Evolutionary conservation across 2,888 invertebrate species (phyloP), one percentile per base, ranked within the genome.

Genomic region (Colostygia pectinataria): DNA sequence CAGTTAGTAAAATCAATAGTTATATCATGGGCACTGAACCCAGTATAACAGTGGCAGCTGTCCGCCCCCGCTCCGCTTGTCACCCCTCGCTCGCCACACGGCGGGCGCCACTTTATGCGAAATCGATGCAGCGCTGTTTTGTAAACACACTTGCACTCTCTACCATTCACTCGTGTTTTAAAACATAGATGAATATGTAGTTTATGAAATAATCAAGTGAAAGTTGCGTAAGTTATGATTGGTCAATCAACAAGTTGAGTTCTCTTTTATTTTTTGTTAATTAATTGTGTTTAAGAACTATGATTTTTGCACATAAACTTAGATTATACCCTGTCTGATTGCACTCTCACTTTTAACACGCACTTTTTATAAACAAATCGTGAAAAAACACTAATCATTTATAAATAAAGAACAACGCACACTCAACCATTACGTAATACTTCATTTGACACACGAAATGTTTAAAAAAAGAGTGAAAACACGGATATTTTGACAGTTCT

Each of bases 71-170:
- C 64, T 27, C 48, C 57, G 44, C 50, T 53, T 45, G 56, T 59
- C 61, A 55, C 53, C 43, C 46, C 38, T 38, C 31, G 44, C 46
- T 38, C 52, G 43, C 49, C 49, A 37, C 55, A 23, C 55, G 45
- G 37, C 56, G 55, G 46, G 42, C 52, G 52, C 52, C 77, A 74
- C 70, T 89, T 90, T 89, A 90, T 90, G 90, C 82, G 88, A 88
- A 89, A 90, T 90, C 89, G 89, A 90, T 90, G 90, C 84, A 79
- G 54, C 72, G 67, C 72, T 89, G 89, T 89, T 52, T 90, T 84
- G 87, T 87, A 89, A 90, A 90, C 89, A 88, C 82, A 84, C 80
- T 74, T 80, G 78, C 80, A 79, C 68, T 74, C 58, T 59, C 52
- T 29, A 34, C 18, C 20, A 6, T 13, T 14, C 20, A 44, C 45